Percentiles rank a stretch among this genome's conserved stretches.
These are phyloP conservation scores for Calameuta filiformis DNA, from an alignment of 2,888 invertebrate species.

Conservation along the genomic window DNA sequence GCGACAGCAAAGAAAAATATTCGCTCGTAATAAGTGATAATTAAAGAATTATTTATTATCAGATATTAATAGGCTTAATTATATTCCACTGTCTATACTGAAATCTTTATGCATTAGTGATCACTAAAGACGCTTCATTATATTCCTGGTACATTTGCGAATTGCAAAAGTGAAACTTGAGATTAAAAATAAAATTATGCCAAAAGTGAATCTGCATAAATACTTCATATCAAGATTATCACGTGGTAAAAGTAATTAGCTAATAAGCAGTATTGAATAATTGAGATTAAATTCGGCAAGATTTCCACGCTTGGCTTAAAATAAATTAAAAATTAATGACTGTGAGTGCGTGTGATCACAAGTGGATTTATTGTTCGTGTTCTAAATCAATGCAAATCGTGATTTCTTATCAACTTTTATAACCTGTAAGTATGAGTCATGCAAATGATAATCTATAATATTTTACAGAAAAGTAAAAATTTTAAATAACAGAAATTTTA, in stretches of 20 bases:
- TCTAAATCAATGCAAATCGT: not conserved
- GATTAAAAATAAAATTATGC: not conserved
- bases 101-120: not conserved
- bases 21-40: not conserved
- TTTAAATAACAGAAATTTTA: not conserved
- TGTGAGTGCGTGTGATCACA: not conserved
- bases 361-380: not conserved
- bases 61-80: not conserved
- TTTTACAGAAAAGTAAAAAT: not conserved
- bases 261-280: not conserved
- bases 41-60: not conserved
- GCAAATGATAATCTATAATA: not conserved
- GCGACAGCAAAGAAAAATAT: not conserved
- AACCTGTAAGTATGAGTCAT: not conserved
- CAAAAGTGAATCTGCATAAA: not conserved
- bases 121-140: not conserved
- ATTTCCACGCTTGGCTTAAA: not conserved
- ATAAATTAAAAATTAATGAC: not conserved
- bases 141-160: not conserved
- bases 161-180: too few relatives aligned
- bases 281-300: not conserved
- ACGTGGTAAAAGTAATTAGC: not conserved
- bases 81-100: not conserved
- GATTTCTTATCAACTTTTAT: not conserved
- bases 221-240: not conserved